phyloP scores from a whole-genome alignment of 2,113 vertebrate species.

The Martes martes region DNA sequence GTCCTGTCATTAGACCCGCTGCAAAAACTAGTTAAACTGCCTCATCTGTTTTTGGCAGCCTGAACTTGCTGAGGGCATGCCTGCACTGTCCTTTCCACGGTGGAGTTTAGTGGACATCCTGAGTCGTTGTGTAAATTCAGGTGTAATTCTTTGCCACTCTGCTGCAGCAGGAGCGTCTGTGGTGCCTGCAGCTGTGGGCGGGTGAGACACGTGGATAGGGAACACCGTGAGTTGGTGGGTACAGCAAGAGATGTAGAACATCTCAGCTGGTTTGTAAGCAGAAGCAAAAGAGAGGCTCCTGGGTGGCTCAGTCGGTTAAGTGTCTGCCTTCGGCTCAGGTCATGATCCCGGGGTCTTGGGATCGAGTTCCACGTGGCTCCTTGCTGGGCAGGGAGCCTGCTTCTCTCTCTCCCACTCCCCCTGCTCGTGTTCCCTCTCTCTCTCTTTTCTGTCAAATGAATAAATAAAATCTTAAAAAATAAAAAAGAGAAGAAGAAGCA shows the following conservation, averaged over 20 bases:
- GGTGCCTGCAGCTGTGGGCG: neutral
- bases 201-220: accelerated
- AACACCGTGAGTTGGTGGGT: neutral
- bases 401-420: no score
- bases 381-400: no score
- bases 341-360: no score
- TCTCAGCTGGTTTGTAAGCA: neutral
- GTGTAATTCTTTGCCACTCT: neutral
- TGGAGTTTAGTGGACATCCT: neutral
- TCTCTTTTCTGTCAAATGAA: no score
- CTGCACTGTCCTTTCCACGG: accelerated
- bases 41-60: neutral
- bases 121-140: neutral
- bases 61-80: neutral
- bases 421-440: no score
- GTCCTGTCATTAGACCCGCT: neutral
- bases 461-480: neutral
- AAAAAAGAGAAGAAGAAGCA: neutral
- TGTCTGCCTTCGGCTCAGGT: no score
- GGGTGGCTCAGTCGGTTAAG: no score
- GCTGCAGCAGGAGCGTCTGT: neutral
- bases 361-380: no score
- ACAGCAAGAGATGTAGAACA: accelerated
- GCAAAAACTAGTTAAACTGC: neutral
- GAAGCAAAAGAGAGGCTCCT: neutral